Evolutionary conservation across 2,113 vertebrate genomes (phyloP), one percentile per base, ranked within the genome.

Genomic region (Nesoenas mayeri): DNA sequence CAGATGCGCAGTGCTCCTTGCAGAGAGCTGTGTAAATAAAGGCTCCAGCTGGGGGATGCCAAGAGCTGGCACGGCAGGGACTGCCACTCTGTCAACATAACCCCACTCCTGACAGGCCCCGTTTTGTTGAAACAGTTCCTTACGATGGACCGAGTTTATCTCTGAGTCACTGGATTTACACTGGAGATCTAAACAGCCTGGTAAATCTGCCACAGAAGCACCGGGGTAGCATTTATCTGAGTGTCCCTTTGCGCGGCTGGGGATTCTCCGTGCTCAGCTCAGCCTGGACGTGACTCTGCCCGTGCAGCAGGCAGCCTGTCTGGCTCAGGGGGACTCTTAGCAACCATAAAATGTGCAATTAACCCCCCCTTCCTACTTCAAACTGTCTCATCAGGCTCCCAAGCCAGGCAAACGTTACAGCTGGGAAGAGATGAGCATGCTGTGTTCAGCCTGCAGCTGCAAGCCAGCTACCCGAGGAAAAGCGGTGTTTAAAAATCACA

Each of bases 311-410:
- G 75, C 89, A 81, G 62, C 22, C 67, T 56, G 44, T 36, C 51
- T 50, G 86, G 81, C 96, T 96, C 95, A 66, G 24, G 89, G 88
- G 94, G 92, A 64, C 92, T 74, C 91, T 96, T 74, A 86, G 91
- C 66, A 79, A 67, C 51, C 88, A 84, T 77, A 94, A 95, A 94
- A 96, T 57, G 87, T 91, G 83, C 87, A 95, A 93, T 98, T 97
- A 97, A 83, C 57, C 72, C 84, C 83, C 86, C n/a, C 82, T 70
- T 70, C 58, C 93, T 89, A 44, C 90, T 77, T 69, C 57, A 85
- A 73, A 91, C 61, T 72, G 58, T 65, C 64, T 79, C 86, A 60
- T 90, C 96, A 92, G 82, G 87, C 82, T 96, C 74, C 74, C 79
- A 18, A 58, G 89, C 75, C 11, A 14, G 47, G 95, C 16, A 18